Evolutionary conservation across 2,888 invertebrate species (phyloP), one percentile per base, ranked within the genome.

Genomic region (Caenorhabditis wallacei): DNA sequence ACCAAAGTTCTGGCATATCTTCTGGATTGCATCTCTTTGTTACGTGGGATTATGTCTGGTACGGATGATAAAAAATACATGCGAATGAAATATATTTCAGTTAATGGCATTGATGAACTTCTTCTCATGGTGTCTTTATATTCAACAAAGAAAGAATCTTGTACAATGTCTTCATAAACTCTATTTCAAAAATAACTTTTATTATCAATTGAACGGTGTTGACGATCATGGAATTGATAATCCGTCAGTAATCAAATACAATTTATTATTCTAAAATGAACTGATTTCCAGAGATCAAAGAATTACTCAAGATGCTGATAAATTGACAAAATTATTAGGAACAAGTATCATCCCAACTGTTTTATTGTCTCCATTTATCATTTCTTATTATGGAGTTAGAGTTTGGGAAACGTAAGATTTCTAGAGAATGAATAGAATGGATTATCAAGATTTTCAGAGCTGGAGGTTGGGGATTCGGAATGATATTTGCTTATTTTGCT

Each of bases 271-370:
- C 24, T 24, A 16, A 43, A 13, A 22, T 0, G n/a, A n/a, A n/a
- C n/a, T n/a, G 18, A 0, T 40, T 89, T 92, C 35, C 89, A 93
- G 93, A 26, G 94, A 94, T 86, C 94, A 94, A 89, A 88, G 94
- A 40, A 93, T 94, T 66, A 93, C 94, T 13, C 93, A 94, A 87
- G 94, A 94, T 91, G 93, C 94, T 1, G 93, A 94, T 79, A 90
- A 88, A 80, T 90, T 94, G 83, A 93, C 93, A 83, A 88, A 90
- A 26, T 89, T 92, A 0, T 92, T 93, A 70, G 92, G 92, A 4
- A 84, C 92, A 4, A 85, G 82, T 20, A 84, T 89, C 24, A 63
- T 89, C 3, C 89, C 89, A 2, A 74, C 81, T 24, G 74, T 84
- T 22, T 82, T 93, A n/a, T 89, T 92, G 13, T 87, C 92, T 5